A percentile compares a stretch with the other conserved stretches of the same genome.
phyloP scores from a whole-genome alignment of 2,113 vertebrate genomes.

The Antechinus stuartii region DNA sequence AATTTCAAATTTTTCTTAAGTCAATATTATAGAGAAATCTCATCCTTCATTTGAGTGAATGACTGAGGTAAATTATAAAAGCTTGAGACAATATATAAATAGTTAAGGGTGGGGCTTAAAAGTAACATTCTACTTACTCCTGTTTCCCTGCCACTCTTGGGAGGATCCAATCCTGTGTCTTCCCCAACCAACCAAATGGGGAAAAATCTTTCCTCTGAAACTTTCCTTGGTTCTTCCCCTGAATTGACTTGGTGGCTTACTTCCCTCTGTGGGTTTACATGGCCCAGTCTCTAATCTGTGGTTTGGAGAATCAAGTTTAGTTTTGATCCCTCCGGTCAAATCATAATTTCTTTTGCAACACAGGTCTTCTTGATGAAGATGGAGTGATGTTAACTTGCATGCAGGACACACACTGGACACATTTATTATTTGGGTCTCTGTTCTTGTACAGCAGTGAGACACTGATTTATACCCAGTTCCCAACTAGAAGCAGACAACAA shows the following conservation, averaged over 20 bases:
- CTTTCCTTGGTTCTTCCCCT: neutral
- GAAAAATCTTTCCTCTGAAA: neutral
- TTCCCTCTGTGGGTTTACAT: neutral
- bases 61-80: neutral
- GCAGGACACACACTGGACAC: conserved; percentile 69
- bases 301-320: neutral
- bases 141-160: neutral
- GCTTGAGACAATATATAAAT: neutral
- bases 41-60: neutral
- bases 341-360: conserved; percentile 70
- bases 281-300: conserved; percentile 19
- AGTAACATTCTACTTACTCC: neutral
- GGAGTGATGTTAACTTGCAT: conserved; percentile 72
- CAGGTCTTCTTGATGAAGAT: conserved; percentile 71
- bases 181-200: neutral
- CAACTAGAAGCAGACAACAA: conserved; percentile 83
- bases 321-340: conserved; percentile 18
- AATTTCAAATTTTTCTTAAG: conserved; percentile 36
- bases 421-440: conserved; percentile 66
- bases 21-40: conserved; percentile 34
- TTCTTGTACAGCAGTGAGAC: conserved; percentile 78
- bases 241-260: neutral
- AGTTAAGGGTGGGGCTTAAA: neutral
- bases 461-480: conserved; percentile 81
- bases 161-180: neutral